Base-by-base conservation (phyloP, 2,888 invertebrate genomes). In the Epistrophe grossulariae region DNA sequence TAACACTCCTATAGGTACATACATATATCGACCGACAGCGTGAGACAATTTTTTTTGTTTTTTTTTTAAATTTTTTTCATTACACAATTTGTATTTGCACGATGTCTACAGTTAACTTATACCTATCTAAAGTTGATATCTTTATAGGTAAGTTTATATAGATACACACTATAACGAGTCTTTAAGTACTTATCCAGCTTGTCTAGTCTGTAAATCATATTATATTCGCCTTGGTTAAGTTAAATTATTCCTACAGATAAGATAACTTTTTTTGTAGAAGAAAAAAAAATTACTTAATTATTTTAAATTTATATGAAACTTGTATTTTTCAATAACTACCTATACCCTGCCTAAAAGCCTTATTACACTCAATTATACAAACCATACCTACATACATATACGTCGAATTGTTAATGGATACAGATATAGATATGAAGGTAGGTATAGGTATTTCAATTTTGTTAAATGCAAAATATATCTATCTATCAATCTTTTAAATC, bases 11-110 rank as follows among this genome's bases (percentile, higher is more conserved):
- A 6, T 35, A 24, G 24, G 24, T 24, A 24, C 24, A 24, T 2
- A 24, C 24, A 24, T 24, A 35, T 38, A n/a, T 62, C 62, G n/a
- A n/a, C 1, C 4, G 17, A 31, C 35, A 28, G 66, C 71, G 82
- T 82, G 82, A 77, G 77, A 82, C 57, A 13, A 8, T 43, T 45
- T 50, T 66, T 73, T 40, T 64, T 45, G 40, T 15, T 3, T 24
- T 1, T 11, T 7, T n/a, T 40, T 64, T 45, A 43, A 17, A 3
- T 24, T 1, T 11, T 7, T n/a, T 8, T 43, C 2, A 2, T 0
- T 60, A 40, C 55, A n/a, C 9, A 59, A 50, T 70, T 77, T 50
- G 48, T 59, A 11, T 50, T 24, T 50, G 11, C n/a, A n/a, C 9
- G 17, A 17, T 50, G 17, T 50, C 48, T 17, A 3, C 0, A 11